These are phyloP conservation scores for Stenurella melanura DNA, from an alignment of 2,888 invertebrate genomes.

Conservation along the genomic window DNA sequence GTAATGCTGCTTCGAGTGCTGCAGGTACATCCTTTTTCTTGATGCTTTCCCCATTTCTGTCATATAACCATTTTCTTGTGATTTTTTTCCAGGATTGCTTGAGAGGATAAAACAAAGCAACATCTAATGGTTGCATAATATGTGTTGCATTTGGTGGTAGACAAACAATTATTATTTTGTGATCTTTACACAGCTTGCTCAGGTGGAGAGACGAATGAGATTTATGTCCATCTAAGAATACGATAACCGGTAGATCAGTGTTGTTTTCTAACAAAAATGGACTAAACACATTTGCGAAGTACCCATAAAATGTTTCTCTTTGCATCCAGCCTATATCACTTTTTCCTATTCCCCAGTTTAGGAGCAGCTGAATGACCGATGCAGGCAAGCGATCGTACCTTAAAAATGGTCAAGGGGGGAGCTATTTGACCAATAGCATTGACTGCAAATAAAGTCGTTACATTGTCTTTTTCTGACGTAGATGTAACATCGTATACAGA, in stretches of 20 bases:
- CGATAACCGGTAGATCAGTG: not conserved
- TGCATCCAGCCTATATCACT: conserved; percentile 7
- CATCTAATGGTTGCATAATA: not conserved
- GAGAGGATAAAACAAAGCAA: not conserved
- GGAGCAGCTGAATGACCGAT: not conserved
- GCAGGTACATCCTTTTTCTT: conserved; percentile 1
- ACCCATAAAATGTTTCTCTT: not conserved
- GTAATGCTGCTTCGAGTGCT: not conserved
- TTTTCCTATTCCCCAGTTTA: not conserved
- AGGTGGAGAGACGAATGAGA: not conserved
- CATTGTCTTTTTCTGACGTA: conserved; percentile 43
- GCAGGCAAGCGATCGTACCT: conserved; percentile 15
- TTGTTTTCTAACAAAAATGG: not conserved
- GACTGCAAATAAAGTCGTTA: conserved; percentile 42
- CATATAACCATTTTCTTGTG: conserved; percentile 5
- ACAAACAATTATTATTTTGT: not conserved
- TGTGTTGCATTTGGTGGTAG: conserved; percentile 9
- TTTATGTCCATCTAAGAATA: conserved; percentile 7
- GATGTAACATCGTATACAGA: too few relatives aligned
- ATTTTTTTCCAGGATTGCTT: conserved; percentile 21
- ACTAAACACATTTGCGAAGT: conserved; percentile 16
- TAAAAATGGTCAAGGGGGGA: conserved; percentile 22
- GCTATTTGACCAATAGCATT: conserved; percentile 39
- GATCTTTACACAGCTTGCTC: not conserved
- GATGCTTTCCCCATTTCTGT: not conserved